These are phyloP conservation scores for Crossaster papposus DNA, from an alignment of 53 echinoderm and acorn worm genomes.

Conservation along the genomic window DNA sequence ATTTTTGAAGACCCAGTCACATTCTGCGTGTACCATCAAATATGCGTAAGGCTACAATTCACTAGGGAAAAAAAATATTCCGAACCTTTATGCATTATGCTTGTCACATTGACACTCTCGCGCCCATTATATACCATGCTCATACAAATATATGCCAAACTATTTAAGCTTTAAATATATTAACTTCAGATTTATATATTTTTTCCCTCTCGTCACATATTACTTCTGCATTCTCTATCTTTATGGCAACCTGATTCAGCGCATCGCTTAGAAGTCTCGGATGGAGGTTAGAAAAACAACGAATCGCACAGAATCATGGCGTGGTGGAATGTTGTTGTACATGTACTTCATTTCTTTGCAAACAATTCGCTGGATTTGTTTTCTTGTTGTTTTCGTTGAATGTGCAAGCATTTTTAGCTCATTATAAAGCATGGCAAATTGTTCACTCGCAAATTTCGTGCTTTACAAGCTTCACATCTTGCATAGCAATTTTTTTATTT, in stretches of 20 bases:
- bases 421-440: no score
- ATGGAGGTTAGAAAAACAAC: constrained; percentile 71
- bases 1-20: background rate
- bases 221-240: constrained; percentile 12
- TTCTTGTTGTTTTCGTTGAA: no score
- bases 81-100: background rate
- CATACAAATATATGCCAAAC: background rate
- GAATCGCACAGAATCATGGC: constrained; percentile 11
- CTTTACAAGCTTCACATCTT: no score
- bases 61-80: background rate
- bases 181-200: constrained; percentile 12
- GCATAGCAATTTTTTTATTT: no score
- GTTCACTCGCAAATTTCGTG: no score
- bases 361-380: background rate
- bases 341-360: background rate
- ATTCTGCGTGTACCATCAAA: background rate
- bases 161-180: constrained; percentile 7
- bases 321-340: constrained; percentile 18
- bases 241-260: constrained; percentile 48
- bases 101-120: background rate
- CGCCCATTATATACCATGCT: background rate
- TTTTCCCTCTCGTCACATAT: constrained; percentile 7
- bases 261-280: constrained; percentile 75
- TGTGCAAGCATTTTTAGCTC: no score
- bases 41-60: constrained; percentile 3